phyloP scores from a whole-genome alignment of 2,888 invertebrate species.

The Cephus rjabovi region DNA sequence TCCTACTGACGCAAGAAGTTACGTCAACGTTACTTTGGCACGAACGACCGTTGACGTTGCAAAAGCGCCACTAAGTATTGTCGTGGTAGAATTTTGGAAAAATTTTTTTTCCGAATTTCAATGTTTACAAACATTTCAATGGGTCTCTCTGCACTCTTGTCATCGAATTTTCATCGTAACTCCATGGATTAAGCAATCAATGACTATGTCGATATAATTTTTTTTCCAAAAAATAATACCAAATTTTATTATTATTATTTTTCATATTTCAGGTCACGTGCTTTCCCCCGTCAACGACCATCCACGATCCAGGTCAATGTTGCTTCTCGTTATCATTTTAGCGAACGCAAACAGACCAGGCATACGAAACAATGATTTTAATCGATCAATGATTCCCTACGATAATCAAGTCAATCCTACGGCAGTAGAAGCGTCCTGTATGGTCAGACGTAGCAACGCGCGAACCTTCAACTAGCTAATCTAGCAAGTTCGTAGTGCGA shows the following conservation, averaged over 20 bases:
- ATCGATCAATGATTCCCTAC: not conserved
- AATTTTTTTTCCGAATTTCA: not conserved
- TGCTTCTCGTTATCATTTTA: not conserved
- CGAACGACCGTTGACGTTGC: not conserved
- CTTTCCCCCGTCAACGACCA: not conserved
- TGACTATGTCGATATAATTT: not conserved
- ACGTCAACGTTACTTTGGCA: not conserved
- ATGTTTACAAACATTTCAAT: not conserved
- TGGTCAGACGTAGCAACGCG: not conserved
- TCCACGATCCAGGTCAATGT: not conserved
- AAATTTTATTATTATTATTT: too few relatives aligned
- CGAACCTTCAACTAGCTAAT: not conserved
- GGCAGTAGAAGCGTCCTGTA: not conserved
- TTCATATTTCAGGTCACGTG: too few relatives aligned
- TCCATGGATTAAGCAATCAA: not conserved
- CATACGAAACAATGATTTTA: not conserved
- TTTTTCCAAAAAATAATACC: too few relatives aligned
- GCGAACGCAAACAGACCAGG: not conserved
- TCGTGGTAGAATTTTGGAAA: too few relatives aligned
- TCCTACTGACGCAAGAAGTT: not conserved
- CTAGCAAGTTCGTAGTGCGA: slow-evolving; percentile 3
- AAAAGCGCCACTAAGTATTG: not conserved
- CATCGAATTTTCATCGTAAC: not conserved
- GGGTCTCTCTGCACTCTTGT: too few relatives aligned
- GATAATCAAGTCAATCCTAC: not conserved